These are phyloP conservation scores for Trematomus loennbergii DNA, from an alignment of 2,113 vertebrate species.

Conservation along the genomic window DNA sequence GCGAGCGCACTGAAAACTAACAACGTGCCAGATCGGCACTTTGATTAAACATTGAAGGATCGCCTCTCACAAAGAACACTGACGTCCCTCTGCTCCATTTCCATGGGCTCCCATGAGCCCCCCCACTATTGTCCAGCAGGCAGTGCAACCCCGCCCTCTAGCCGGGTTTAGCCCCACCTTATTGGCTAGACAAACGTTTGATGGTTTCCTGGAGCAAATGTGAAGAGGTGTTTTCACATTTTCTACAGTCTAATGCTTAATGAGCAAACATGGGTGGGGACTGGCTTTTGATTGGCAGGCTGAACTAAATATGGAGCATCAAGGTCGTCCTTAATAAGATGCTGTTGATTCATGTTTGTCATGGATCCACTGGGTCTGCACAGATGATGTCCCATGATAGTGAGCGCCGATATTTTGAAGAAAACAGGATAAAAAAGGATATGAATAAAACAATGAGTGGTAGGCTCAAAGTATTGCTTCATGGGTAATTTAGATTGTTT, in stretches of 20 bases:
- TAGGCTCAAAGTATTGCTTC: slow-evolving; percentile 49
- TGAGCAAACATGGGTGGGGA: slow-evolving; percentile 34
- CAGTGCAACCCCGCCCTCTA: neutral
- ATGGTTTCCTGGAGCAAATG: slow-evolving; percentile 17
- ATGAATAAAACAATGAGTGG: slow-evolving; percentile 70
- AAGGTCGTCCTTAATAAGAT: slow-evolving; percentile 70
- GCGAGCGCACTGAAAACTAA: slow-evolving; percentile 39
- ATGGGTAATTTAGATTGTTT: slow-evolving; percentile 47
- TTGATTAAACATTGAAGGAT: slow-evolving; percentile 77
- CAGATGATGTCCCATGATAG: slow-evolving; percentile 59
- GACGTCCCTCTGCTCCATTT: slow-evolving; percentile 20
- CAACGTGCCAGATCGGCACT: slow-evolving; percentile 57
- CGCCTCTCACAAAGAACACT: slow-evolving; percentile 54
- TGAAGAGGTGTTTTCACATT: neutral
- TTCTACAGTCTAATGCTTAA: slow-evolving; percentile 23
- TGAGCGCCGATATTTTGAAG: slow-evolving; percentile 57
- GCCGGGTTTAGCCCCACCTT: neutral
- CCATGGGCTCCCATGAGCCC: slow-evolving; percentile 46
- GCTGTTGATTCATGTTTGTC: slow-evolving; percentile 74
- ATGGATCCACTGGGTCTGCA: slow-evolving; percentile 60
- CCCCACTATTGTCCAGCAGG: slow-evolving; percentile 37
- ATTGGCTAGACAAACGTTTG: slow-evolving; percentile 30
- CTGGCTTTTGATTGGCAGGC: slow-evolving; percentile 66
- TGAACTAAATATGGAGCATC: slow-evolving; percentile 59
- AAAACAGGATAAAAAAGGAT: slow-evolving; percentile 46